phyloP scores from a whole-genome alignment of 2,888 invertebrate genomes.

The Brachylomia viminalis region DNA sequence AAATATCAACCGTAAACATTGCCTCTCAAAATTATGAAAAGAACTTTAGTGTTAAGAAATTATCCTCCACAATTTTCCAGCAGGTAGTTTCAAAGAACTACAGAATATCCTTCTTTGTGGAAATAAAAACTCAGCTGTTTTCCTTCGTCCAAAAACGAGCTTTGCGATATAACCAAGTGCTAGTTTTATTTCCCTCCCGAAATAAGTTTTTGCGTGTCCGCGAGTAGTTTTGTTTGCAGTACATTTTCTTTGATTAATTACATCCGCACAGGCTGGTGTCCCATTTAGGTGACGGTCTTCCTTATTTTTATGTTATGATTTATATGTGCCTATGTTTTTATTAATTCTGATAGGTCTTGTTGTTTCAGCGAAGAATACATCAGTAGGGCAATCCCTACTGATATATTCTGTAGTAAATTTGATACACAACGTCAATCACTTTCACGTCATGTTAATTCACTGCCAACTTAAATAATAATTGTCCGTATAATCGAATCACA shows the following conservation, averaged over 20 bases:
- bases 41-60: constrained; percentile 9
- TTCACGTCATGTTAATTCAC: no score
- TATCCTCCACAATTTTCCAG: constrained; percentile 18
- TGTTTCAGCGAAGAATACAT: not conserved
- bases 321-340: constrained; percentile 21
- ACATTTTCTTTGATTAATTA: constrained; percentile 72
- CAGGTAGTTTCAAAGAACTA: constrained; percentile 23
- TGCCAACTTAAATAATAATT: not conserved
- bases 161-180: constrained; percentile 61
- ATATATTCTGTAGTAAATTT: no score
- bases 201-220: constrained; percentile 70
- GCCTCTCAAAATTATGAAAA: not conserved
- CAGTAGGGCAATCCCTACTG: no score
- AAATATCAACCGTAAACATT: constrained; percentile 6
- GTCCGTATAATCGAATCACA: not conserved
- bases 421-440: no score
- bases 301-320: constrained; percentile 55
- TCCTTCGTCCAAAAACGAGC: constrained; percentile 47
- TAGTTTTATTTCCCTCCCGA: constrained; percentile 65
- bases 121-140: constrained; percentile 55
- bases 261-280: constrained; percentile 59
- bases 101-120: constrained; percentile 37
- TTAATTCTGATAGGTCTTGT: constrained; percentile 4
- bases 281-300: constrained; percentile 56
- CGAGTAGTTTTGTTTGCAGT: constrained; percentile 66